Evolutionary conservation across 2,113 vertebrate genomes (phyloP).

Genomic region (Stegostoma tigrinum): DNA sequence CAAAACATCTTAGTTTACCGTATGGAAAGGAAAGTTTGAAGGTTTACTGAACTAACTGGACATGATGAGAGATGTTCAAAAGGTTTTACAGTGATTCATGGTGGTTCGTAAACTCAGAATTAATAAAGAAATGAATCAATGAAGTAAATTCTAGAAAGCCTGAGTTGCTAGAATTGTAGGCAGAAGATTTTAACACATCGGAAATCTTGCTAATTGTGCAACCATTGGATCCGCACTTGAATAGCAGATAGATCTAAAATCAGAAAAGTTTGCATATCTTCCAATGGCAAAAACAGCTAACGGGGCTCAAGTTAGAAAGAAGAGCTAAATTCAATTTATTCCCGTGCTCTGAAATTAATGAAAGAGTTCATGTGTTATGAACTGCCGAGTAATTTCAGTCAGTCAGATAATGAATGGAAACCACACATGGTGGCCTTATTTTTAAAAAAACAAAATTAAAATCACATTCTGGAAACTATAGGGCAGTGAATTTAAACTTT

Average conservation of each 20-base stretch:
- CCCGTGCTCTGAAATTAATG: background rate
- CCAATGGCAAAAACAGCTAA: background rate
- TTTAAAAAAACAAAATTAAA: background rate
- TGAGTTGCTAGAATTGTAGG: background rate
- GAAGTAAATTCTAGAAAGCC: background rate
- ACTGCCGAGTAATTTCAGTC: background rate
- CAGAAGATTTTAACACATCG: background rate
- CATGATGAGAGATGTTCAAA: background rate
- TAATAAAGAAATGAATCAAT: background rate
- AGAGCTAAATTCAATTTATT: background rate
- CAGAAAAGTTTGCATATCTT: background rate
- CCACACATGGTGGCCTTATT: background rate
- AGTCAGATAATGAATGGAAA: background rate
- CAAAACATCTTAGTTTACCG: background rate
- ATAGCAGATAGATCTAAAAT: background rate
- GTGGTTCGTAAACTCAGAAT: background rate
- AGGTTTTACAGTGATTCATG: background rate
- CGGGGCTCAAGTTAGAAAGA: background rate
- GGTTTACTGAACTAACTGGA: background rate
- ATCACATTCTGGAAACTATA: background rate
- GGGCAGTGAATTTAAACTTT: background rate
- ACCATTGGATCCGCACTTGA: background rate
- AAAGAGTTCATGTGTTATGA: background rate
- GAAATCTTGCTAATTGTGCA: background rate
- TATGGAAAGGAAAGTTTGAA: background rate